Conservation (phyloP, 1,140 invertebrate species). For the Chymomyza costata region DNA sequence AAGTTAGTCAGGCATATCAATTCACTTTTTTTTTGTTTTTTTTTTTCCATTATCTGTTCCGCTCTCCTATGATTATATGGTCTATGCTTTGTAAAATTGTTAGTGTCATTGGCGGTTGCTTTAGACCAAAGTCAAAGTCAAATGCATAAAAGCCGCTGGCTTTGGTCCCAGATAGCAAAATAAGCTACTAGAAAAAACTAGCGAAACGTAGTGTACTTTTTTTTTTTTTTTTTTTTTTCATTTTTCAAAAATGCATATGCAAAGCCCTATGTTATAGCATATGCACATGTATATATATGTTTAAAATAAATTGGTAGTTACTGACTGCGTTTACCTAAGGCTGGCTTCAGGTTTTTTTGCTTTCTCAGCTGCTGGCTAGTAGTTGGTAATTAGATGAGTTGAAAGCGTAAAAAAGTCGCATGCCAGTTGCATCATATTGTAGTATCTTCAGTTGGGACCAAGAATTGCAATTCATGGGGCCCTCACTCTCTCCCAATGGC, state of each 20-base stretch:
- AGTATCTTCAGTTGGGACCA: too few species aligned
- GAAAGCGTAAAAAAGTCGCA: slow-evolving; percentile 63
- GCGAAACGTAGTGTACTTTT: too few species aligned
- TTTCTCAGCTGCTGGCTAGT: slow-evolving; percentile 18
- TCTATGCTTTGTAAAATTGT: slow-evolving; percentile 70
- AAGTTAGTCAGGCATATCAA: too few species aligned
- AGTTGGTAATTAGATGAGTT: slow-evolving; percentile 59
- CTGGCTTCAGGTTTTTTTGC: slow-evolving; percentile 10
- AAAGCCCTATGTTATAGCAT: too few species aligned
- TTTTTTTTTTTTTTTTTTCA: background rate
- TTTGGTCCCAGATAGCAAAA: slow-evolving; percentile 41
- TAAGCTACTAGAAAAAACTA: background rate
- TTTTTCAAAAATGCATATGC: background rate
- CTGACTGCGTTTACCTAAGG: background rate
- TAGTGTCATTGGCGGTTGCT: slow-evolving; percentile 50
- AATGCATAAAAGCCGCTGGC: background rate
- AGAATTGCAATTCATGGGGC: slow-evolving; percentile 53
- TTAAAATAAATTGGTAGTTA: too few species aligned
- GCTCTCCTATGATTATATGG: slow-evolving; percentile 57
- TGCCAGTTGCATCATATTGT: slow-evolving; percentile 53
- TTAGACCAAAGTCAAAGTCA: background rate
- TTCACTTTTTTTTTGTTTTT: slow-evolving; percentile 15
- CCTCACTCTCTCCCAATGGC: too few species aligned
- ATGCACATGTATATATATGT: too few species aligned
- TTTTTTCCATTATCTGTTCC: slow-evolving; percentile 10